These are phyloP conservation scores for Cydia amplana DNA, from an alignment of 1,140 invertebrate species.

Conservation along the genomic window DNA sequence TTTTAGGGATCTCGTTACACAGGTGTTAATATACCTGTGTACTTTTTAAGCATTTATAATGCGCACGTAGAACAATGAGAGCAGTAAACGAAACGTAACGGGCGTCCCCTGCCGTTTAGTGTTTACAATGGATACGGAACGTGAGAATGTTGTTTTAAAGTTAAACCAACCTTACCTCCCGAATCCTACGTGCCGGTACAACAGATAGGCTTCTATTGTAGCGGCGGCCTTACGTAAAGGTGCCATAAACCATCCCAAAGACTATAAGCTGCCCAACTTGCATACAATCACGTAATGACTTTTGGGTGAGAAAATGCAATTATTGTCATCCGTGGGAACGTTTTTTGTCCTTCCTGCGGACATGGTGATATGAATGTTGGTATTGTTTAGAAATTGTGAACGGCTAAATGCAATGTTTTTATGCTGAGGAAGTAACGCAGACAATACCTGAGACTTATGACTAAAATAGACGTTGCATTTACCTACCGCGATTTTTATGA, in stretches of 20 bases:
- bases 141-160: constrained; percentile 68
- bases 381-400: constrained; percentile 11
- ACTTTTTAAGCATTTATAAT: not conserved
- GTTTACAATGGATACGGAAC: constrained; percentile 73
- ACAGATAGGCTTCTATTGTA: constrained; percentile 59
- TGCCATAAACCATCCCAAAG: constrained; percentile 63
- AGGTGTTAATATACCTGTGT: not conserved
- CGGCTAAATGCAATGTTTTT: not conserved
- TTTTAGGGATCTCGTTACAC: not conserved
- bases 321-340: constrained; percentile 71
- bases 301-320: constrained; percentile 65
- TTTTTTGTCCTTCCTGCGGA: constrained; percentile 33
- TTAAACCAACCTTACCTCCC: constrained; percentile 65
- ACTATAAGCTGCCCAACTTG: constrained; percentile 66
- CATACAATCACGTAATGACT: constrained; percentile 72
- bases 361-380: constrained; percentile 1
- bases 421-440: not conserved
- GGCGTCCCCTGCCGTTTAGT: constrained; percentile 58
- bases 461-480: not conserved
- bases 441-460: not conserved
- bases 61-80: constrained; percentile 58
- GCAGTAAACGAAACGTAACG: constrained; percentile 71
- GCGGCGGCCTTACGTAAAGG: constrained; percentile 64
- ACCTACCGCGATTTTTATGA: constrained; percentile 5
- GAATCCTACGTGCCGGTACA: constrained; percentile 65